Conservation (phyloP, 2,888 invertebrate genomes). For the Chalcosyrphus nemorum region DNA sequence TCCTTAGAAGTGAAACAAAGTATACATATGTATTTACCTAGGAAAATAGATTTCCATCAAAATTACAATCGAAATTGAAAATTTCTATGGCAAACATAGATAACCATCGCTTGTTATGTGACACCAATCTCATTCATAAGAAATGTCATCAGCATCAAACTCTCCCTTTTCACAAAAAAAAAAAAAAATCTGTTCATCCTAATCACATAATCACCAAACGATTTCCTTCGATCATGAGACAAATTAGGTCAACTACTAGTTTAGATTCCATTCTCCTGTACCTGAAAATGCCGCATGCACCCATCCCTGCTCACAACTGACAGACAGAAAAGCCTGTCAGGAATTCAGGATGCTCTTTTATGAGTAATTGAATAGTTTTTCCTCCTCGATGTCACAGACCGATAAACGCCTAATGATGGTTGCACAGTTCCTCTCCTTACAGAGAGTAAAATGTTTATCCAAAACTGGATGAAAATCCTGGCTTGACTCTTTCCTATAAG, state of each 20-base stretch:
- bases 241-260: conserved; percentile 45
- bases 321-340: background rate
- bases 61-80: conserved; percentile 15
- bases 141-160: background rate
- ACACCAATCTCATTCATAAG: conserved; percentile 28
- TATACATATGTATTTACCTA: no score
- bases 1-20: no score
- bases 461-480: conserved; percentile 55
- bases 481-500: conserved; percentile 60
- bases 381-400: conserved; percentile 35
- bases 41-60: no score
- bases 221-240: conserved; percentile 47
- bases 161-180: conserved; percentile 11
- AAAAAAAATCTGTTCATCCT: conserved; percentile 24
- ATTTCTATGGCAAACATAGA: conserved; percentile 23
- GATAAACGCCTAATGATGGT: conserved; percentile 51
- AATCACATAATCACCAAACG: conserved; percentile 50
- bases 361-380: conserved; percentile 6
- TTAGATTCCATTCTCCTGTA: background rate
- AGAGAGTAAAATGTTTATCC: conserved; percentile 2
- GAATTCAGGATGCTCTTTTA: conserved; percentile 45
- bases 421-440: background rate
- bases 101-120: conserved; percentile 48
- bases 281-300: conserved; percentile 1
- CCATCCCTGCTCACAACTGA: background rate